Evolutionary conservation across 2,113 vertebrate genomes (phyloP), one percentile per base, ranked within the genome.

Genomic region (Silurus asotus): DNA sequence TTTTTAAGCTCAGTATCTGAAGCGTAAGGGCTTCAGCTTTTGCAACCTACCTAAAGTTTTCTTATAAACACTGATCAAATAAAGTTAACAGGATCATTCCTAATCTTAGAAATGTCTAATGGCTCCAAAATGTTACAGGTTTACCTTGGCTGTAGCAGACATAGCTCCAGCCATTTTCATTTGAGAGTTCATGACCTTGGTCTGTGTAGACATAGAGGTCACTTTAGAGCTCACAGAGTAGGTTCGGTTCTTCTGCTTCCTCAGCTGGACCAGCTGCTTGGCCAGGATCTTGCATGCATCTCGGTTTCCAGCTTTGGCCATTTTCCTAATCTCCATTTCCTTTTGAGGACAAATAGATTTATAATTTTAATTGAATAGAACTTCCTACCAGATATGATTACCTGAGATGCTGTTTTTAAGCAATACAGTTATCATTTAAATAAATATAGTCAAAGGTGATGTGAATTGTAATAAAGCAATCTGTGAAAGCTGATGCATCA

Each of bases 81-180:
- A 74, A 25, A 61, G 37, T 65, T 23, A 14, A 56, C 5, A 55
- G 20, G 23, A 61, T 20, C 56, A 49, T 48, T 49, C 15, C 23
- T 25, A 55, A 19, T 5, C 19, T 80, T 69, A 48, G 3, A 11
- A 4, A 58, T 49, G n/a, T 80, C 37, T 61, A 53, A 37, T 2
- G 25, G 49, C 20, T 84, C 51, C 61, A 84, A 62, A n/a, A 14
- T 5, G 13, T 48, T 28, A 61, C 56, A n/a, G 6, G 45, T 92
- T 94, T 92, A 99, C 97, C 94, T 99, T 99, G 81, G 98, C 97
- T 65, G 98, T 97, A 65, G 96, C 94, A 90, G 98, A 97, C 97
- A 99, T 99, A 76, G 98, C 98, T 84, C 97, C 96, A 0, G 98
- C 98, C 98, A 99, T 99, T 94, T 99, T 99, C 97, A 99, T 98